A percentile compares a stretch with the other conserved stretches of the same genome.
Conservation (phyloP, 53 echinoderm and acorn worm species). For the Arbacia lixula region DNA sequence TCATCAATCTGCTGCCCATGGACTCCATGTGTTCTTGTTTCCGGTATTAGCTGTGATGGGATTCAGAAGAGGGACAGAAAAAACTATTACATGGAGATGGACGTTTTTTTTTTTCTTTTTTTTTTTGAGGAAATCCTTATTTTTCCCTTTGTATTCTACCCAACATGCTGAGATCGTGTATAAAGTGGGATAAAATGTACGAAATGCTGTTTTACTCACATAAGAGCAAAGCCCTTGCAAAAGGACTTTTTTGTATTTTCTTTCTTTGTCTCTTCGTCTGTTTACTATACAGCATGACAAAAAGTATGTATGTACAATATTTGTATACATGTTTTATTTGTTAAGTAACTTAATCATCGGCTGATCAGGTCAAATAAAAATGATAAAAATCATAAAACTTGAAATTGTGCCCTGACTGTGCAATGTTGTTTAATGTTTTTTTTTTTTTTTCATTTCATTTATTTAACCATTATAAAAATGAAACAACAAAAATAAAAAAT, state of each 20-base stretch:
- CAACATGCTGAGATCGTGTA: slow-evolving; percentile 32
- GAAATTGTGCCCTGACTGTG: too few species aligned
- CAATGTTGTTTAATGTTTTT: too few species aligned
- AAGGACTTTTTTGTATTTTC: slow-evolving; percentile 8
- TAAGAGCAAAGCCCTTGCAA: slow-evolving; percentile 3
- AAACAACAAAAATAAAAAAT: too few species aligned
- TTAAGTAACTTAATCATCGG: slow-evolving; percentile 52
- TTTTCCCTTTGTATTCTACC: slow-evolving; percentile 17
- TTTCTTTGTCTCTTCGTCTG: slow-evolving; percentile 17
- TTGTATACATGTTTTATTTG: slow-evolving; percentile 63
- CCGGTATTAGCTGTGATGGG: too few species aligned
- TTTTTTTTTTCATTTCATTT: too few species aligned
- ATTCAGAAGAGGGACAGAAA: too few species aligned
- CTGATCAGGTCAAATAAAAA: slow-evolving; percentile 56
- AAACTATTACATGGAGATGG: too few species aligned
- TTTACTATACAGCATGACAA: slow-evolving; percentile 31
- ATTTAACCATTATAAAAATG: too few species aligned
- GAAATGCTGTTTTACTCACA: not conserved
- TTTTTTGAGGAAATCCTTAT: not conserved
- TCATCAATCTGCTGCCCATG: too few species aligned
- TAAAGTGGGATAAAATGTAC: slow-evolving; percentile 21
- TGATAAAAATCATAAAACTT: slow-evolving; percentile 32
- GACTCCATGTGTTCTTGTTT: too few species aligned
- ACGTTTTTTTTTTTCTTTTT: not conserved
- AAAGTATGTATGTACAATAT: slow-evolving; percentile 60